Base-by-base conservation (phyloP, 2,888 invertebrate genomes). In the Zelleria hepariella region DNA sequence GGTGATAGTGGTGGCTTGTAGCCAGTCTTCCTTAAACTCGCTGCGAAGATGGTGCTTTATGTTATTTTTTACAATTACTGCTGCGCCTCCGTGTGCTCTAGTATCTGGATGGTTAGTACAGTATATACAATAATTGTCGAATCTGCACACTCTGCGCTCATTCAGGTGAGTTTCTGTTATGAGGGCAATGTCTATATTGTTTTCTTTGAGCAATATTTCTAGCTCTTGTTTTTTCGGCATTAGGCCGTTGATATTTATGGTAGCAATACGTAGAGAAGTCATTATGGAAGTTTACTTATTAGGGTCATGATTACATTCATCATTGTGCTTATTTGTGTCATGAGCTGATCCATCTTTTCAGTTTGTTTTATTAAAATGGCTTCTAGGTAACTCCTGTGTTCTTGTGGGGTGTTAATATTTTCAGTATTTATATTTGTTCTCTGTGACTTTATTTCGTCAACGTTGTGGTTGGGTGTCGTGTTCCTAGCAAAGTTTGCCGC, bases 201-300 rank as follows among this genome's bases (percentile, higher is more conserved):
- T 10, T 21, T 5, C 21, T 0, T n/a, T 3, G 2, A 66, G 48
- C 0, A 67, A 10, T 1, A 58, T 5, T 47, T 65, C 59, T 1
- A 64, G 25, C 8, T 68, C 65, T 10, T 52, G 2, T 54, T 52
- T 63, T 8, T 66, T 65, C 15, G 63, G 61, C 1, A 61, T 1
- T 0, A 68, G 54, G 1, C 66, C 64, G 60, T 66, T 65, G 5
- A 62, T 62, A 59, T 67, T 68, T 64, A 65, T 67, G 0, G 63
- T 64, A 0, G 60, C 64, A 26, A 65, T 21, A 10, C 60, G 56
- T 2, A 65, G 27, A n/a, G 57, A 58, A 26, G 62, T 62, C 15
- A 52, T 7, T 57, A 59, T n/a, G n/a, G n/a, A n/a, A n/a, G n/a
- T n/a, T 58, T 62, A 18, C 58, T 24, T 47, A 64, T 26, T 15